phyloP scores from a whole-genome alignment of 2,113 vertebrate species.

The Burhinus oedicnemus region DNA sequence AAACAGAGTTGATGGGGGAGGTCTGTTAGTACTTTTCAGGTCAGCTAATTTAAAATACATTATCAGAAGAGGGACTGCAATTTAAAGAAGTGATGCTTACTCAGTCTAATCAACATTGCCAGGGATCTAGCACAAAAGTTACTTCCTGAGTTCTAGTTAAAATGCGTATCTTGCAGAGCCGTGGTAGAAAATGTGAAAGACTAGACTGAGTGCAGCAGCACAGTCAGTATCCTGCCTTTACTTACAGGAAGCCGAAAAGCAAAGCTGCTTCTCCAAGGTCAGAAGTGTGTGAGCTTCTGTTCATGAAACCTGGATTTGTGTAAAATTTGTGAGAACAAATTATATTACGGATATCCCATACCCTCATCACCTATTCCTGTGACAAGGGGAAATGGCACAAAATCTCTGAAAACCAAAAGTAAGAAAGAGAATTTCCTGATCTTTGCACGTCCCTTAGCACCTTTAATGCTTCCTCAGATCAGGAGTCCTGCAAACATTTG shows the following conservation, averaged over 20 bases:
- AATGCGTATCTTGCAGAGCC: not conserved
- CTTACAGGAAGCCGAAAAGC: not conserved
- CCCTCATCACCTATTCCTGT: not conserved
- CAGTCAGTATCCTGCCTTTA: not conserved
- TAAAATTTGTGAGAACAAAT: not conserved
- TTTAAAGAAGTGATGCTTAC: not conserved
- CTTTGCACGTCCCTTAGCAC: not conserved
- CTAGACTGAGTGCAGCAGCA: not conserved
- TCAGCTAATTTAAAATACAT: not conserved
- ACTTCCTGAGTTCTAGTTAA: not conserved
- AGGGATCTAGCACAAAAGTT: not conserved
- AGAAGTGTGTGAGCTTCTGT: not conserved
- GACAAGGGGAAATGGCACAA: not conserved
- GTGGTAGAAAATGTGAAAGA: not conserved
- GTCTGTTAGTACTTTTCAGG: not conserved
- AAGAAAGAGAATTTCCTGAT: not conserved
- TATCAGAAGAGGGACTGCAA: not conserved
- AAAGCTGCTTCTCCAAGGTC: not conserved
- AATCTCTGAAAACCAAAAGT: not conserved
- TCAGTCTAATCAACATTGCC: not conserved
- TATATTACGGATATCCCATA: not conserved
- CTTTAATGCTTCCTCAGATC: not conserved
- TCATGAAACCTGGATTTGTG: not conserved
- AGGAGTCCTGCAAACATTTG: not conserved
- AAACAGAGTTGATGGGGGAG: not conserved